Base-by-base conservation (phyloP, 2,888 invertebrate genomes). In the Hirtodrosophila confusa region DNA sequence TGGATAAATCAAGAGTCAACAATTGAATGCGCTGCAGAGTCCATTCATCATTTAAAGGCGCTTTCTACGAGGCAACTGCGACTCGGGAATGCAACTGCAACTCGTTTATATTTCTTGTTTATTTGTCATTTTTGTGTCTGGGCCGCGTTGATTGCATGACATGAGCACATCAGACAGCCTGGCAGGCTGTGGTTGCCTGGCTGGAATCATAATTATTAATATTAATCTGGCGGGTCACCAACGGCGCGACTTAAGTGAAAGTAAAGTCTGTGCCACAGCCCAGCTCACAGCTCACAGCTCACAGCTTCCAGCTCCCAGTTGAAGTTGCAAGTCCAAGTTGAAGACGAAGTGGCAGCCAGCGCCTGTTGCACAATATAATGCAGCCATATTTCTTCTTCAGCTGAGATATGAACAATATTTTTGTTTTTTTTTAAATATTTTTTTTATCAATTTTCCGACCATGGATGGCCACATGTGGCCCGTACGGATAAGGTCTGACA, bases 151-250 rank as follows among this genome's bases (percentile, higher is more conserved):
- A 83, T 83, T 83, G 83, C 83, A 76, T 83, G 88, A 88, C 83
- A 77, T 68, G 88, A 60, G 74, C 85, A 65, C 85, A 83, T 88
- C 87, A 83, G 72, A 57, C 80, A 54, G 69, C 17, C 49, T 12
- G 33, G 35, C 54, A 29, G 60, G 40, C 35, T 47, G 41, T 11
- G 48, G 44, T 12, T 57, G 76, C 39, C 56, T 58, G 73, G 54
- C 49, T 53, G 82, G 58, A 69, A 60, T 71, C 71, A 79, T 84
- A 83, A 84, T 88, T 84, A 88, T 84, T 88, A 80, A 80, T 88
- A 80, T 86, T 88, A 88, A 84, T 80, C 88, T 86, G 88, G 60
- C 85, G 86, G 83, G 88, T 88, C 87, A 82, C 44, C 71, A 64
- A 44, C 67, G 67, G 33, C 50, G 60, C 64, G 64, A 69, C 67